Evolutionary conservation across 2,797 vertebrate genomes (phyloP).

Genomic region (Takifugu ocellatus): DNA sequence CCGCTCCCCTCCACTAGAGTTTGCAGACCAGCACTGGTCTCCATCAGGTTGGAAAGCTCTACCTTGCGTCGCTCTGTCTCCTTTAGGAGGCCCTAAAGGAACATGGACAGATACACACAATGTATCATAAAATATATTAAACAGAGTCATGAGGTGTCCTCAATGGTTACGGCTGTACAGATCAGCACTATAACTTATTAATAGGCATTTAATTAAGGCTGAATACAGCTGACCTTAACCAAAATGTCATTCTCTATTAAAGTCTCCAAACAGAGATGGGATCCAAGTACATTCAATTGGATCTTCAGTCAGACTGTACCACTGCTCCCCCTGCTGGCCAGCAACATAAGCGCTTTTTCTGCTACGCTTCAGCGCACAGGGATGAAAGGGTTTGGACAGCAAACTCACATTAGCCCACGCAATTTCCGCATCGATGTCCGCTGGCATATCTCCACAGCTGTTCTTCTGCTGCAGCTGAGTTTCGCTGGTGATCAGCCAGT

Average conservation of each 20-base stretch:
- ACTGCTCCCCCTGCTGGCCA: constrained; percentile 43
- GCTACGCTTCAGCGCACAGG: too few species aligned
- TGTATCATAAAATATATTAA: background rate
- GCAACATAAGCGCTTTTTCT: background rate
- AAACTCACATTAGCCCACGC: constrained; percentile 90
- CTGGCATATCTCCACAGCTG: constrained; percentile 79
- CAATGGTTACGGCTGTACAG: background rate
- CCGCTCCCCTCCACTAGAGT: constrained; percentile 87
- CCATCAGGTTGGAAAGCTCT: constrained; percentile 83
- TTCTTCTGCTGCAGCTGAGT: constrained; percentile 85
- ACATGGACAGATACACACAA: constrained; percentile 2
- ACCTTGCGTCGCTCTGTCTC: constrained; percentile 86
- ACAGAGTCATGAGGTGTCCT: background rate
- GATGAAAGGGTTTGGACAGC: background rate
- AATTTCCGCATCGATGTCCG: constrained; percentile 88
- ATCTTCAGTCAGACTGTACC: background rate
- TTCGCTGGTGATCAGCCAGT: constrained; percentile 85
- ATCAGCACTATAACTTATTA: background rate
- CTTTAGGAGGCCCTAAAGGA: constrained; percentile 84
- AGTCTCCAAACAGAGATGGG: background rate
- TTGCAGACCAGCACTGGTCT: constrained; percentile 85
- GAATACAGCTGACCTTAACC: background rate
- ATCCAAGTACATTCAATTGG: background rate
- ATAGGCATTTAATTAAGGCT: background rate
- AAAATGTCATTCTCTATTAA: too few species aligned